These are phyloP conservation scores for Dryobota labecula DNA, from an alignment of 2,888 invertebrate species.

Conservation along the genomic window DNA sequence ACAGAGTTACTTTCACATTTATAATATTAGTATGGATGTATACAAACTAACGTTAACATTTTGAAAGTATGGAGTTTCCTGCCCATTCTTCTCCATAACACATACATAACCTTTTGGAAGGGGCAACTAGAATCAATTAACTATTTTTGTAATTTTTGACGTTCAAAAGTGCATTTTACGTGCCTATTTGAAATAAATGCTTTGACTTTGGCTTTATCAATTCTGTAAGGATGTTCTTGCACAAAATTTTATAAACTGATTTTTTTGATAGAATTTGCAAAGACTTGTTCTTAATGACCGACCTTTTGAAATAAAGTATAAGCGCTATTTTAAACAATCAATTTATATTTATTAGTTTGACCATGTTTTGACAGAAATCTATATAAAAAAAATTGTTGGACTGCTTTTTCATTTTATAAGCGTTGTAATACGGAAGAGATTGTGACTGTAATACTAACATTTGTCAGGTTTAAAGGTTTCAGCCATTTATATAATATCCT, in stretches of 20 bases:
- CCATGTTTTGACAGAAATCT: not conserved
- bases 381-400: not conserved
- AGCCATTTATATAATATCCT: not conserved
- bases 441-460: not conserved
- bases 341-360: not conserved
- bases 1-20: no score
- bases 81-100: no score
- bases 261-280: not conserved
- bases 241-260: not conserved
- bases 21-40: no score
- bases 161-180: no score
- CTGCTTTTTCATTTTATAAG: not conserved
- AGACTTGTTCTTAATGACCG: no score
- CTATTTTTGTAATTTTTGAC: no score
- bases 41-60: no score
- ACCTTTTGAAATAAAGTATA: not conserved
- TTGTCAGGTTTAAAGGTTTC: conserved; percentile 1
- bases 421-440: conserved; percentile 10
- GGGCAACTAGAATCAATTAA: no score
- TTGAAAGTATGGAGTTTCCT: no score
- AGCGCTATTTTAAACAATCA: not conserved
- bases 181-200: no score
- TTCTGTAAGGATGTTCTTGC: not conserved
- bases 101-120: no score
- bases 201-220: no score